Percentiles rank a stretch among this genome's conserved stretches.
Evolutionary conservation across 2,797 vertebrate species (phyloP).

Genomic region (Eupleurogrammus muticus): DNA sequence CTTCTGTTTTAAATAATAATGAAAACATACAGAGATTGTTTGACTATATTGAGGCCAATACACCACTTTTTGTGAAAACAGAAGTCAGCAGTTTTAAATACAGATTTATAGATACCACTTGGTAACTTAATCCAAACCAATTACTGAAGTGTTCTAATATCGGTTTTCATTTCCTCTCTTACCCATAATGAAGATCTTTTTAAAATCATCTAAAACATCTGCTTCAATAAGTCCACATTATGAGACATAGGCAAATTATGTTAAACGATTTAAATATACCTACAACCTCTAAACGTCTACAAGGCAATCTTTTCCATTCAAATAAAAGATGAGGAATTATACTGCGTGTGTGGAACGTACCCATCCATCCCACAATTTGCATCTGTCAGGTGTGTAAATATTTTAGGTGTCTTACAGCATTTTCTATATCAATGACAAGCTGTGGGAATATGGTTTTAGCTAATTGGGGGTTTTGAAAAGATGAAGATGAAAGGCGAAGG

Average conservation of each 20-base stretch:
- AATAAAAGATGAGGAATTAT: conserved; percentile 30
- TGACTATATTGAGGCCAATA: no score
- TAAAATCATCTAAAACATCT: conserved; percentile 52
- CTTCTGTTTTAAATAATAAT: no score
- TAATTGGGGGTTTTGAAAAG: conserved; percentile 68
- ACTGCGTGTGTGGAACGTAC: not conserved
- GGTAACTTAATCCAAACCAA: conserved; percentile 22
- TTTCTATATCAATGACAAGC: conserved; percentile 43
- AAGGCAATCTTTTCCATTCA: conserved; percentile 45
- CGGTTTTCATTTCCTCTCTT: no score
- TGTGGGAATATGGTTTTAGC: conserved; percentile 56
- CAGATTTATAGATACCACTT: no score
- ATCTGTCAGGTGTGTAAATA: conserved; percentile 35
- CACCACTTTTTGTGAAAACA: no score
- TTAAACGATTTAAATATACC: conserved; percentile 64
- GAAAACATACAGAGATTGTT: no score
- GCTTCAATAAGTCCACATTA: conserved; percentile 49
- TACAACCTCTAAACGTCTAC: conserved; percentile 53
- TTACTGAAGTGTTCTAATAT: no score
- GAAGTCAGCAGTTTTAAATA: no score
- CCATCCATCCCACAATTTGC: conserved; percentile 1
- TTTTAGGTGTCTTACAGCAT: conserved; percentile 24
- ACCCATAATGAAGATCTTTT: conserved; percentile 21
- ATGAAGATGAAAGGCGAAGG: conserved; percentile 55
- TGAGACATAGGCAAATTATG: conserved; percentile 58